These are phyloP conservation scores for Python bivittatus DNA, from an alignment of 2,113 vertebrate genomes.

Conservation along the genomic window DNA sequence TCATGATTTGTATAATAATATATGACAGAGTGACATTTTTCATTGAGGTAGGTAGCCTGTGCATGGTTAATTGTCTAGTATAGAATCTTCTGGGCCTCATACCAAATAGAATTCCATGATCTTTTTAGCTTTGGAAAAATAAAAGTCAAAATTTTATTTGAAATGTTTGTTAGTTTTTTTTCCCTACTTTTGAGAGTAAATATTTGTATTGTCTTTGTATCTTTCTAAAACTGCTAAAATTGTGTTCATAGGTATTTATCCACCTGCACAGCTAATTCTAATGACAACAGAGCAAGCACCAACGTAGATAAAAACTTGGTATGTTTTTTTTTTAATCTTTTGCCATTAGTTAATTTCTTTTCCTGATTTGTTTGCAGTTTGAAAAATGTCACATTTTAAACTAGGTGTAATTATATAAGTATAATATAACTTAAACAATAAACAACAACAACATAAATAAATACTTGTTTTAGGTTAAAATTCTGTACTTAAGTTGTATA, in stretches of 20 bases:
- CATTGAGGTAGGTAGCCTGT: not conserved
- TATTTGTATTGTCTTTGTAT: not conserved
- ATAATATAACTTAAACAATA: not conserved
- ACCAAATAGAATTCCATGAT: not conserved
- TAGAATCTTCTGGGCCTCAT: not conserved
- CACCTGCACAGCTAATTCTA: constrained; percentile 78
- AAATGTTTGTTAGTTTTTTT: not conserved
- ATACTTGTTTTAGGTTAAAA: not conserved
- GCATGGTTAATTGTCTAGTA: not conserved
- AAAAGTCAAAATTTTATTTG: not conserved
- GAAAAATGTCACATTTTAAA: not conserved
- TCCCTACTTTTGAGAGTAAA: not conserved
- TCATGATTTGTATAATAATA: not conserved
- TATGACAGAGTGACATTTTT: not conserved
- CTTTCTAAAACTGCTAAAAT: not conserved
- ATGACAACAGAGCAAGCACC: constrained; percentile 86
- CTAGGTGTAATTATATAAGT: not conserved
- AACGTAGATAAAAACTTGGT: constrained; percentile 93
- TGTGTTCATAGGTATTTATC: constrained; percentile 72
- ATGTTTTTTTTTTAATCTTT: constrained; percentile 62
- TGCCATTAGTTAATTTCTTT: not conserved
- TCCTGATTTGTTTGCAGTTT: not conserved
- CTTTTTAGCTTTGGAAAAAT: not conserved
- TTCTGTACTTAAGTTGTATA: not conserved
- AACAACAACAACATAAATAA: not conserved